Evolutionary conservation across 2,797 vertebrate genomes (phyloP), one percentile per base, ranked within the genome.

Genomic region (Liasis olivaceus): DNA sequence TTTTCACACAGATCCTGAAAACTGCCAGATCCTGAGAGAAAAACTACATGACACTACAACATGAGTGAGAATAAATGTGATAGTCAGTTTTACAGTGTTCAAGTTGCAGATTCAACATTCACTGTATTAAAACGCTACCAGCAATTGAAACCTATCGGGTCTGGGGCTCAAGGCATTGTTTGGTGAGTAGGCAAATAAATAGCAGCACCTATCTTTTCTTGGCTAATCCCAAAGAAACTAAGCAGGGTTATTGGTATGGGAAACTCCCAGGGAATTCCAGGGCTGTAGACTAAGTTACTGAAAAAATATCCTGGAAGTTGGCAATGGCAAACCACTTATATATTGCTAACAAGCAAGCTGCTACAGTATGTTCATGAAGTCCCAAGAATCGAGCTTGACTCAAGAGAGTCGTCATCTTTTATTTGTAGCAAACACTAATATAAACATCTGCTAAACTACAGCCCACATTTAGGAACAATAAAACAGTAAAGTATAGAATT

Each of bases 81-180:
- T 87, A 97, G 98, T 93, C 99, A 99, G 8, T 99, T 99, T 98
- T 99, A 99, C 98, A 99, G 99, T 94, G 98, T 99, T 92, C 99
- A 99, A 98, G 99, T 99, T 98, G 99, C 99, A 87, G 99, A 99
- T 97, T 99, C 99, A 96, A 99, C 99, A 89, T 99, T 99, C 98
- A 99, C 98, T 5, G 99, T 99, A 15, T 97, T 99, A 88, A 98
- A 98, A 95, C 98, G 99, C 91, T 99, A 99, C 97, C 98, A 99
- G 96, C 98, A 99, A 94, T 98, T 99, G 95, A 98, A 98, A 31
- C 98, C 99, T 69, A 99, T 99, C 87, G 99, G 99, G 95, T 99
- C 99, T 3, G 99, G 99, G 87, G 99, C 99, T 93, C 99, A 99
- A 96, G 99, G 99, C 95, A 99, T 99, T 94, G 99, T 99, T 96